phyloP scores from a whole-genome alignment of 2,113 vertebrate genomes.

The Chloropsis cyanopogon region DNA sequence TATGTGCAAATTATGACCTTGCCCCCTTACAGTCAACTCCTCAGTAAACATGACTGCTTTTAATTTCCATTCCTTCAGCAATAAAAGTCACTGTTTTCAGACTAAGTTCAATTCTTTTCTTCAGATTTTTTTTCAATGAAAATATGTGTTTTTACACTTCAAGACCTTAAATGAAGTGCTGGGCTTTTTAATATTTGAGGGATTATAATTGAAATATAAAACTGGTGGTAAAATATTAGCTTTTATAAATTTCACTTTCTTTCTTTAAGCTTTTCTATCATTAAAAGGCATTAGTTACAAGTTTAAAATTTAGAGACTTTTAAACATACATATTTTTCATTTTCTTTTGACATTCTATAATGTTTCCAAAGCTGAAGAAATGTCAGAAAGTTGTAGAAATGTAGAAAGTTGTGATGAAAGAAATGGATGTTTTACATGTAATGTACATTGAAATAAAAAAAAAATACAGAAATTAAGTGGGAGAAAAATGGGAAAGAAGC shows the following conservation, averaged over 20 bases:
- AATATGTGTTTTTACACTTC: not conserved
- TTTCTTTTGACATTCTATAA: not conserved
- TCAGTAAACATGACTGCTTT: slow-evolving; percentile 31
- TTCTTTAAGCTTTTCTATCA: not conserved
- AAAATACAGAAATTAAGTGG: not conserved
- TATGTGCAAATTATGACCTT: slow-evolving; percentile 58
- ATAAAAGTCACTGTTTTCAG: slow-evolving; percentile 8
- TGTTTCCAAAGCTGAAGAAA: not conserved
- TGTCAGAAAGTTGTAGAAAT: not conserved
- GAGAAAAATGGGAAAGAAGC: not conserved
- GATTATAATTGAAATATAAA: not conserved
- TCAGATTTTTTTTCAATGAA: not conserved
- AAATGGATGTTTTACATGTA: not conserved
- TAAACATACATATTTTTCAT: not conserved
- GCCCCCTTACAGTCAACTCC: slow-evolving; percentile 20
- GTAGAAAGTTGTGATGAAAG: not conserved
- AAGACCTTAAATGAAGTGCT: not conserved
- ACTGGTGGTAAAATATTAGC: not conserved
- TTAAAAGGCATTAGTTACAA: not conserved
- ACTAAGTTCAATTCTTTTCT: not conserved
- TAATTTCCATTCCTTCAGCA: slow-evolving; percentile 5
- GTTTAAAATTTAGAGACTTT: not conserved
- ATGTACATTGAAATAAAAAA: not conserved
- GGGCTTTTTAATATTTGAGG: not conserved
- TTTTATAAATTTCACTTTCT: not conserved